Conservation (phyloP, 2,888 invertebrate genomes). For the Boloria selene region DNA sequence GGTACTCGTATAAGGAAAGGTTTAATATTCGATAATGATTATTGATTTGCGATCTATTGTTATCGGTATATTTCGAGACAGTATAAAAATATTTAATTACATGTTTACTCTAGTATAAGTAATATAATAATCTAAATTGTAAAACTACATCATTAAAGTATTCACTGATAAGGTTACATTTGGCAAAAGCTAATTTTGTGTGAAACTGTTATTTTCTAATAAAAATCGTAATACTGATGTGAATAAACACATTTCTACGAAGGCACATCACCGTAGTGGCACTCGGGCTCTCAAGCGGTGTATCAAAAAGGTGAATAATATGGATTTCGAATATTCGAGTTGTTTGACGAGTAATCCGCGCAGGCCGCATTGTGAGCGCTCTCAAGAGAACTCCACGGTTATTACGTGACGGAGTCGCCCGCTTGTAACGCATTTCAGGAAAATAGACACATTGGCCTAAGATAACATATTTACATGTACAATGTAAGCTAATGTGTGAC, state of each 20-base stretch:
- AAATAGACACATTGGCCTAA: constrained; percentile 36
- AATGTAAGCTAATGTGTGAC: constrained; percentile 4
- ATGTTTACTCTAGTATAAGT: no score
- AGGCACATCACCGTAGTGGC: constrained; percentile 43
- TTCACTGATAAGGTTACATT: no score
- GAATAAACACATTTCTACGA: constrained; percentile 31
- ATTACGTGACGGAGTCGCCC: constrained; percentile 55
- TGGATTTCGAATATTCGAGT: constrained; percentile 66
- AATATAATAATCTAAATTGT: no score
- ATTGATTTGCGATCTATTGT: not conserved
- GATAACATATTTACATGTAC: constrained; percentile 27
- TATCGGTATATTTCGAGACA: not conserved
- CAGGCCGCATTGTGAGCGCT: constrained; percentile 53
- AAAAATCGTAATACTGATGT: not conserved
- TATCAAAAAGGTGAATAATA: constrained; percentile 64
- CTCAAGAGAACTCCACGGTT: constrained; percentile 57
- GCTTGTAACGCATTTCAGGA: constrained; percentile 42
- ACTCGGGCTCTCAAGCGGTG: constrained; percentile 39
- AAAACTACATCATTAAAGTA: no score
- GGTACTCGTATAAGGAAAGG: constrained; percentile 22
- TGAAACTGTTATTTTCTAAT: not conserved
- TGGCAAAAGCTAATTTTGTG: not conserved
- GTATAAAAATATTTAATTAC: no score
- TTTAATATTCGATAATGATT: constrained; percentile 30
- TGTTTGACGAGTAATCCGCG: constrained; percentile 69